Percentiles rank a stretch among this genome's conserved stretches.
Evolutionary conservation across 2,888 invertebrate species (phyloP).

Genomic region (Sarcophaga carnaria): DNA sequence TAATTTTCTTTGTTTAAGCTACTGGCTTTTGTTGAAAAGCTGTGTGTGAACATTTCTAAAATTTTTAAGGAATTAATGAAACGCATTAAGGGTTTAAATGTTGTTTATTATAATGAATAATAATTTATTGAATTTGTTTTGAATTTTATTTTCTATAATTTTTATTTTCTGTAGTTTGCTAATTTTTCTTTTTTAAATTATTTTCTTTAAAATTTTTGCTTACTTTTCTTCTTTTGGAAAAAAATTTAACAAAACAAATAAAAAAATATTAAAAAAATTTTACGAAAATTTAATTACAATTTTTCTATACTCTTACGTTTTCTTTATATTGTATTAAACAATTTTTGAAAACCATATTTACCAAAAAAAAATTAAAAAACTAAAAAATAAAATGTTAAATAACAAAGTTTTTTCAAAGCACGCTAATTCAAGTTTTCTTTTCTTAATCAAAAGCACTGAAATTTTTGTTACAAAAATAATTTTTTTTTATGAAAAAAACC

Average conservation of each 20-base stretch:
- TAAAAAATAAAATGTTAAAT: conserved; percentile 56
- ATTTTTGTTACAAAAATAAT: conserved; percentile 61
- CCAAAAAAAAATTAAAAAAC: conserved; percentile 35
- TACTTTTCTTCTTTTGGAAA: conserved; percentile 43
- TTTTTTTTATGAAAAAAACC: conserved; percentile 12
- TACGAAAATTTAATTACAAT: conserved; percentile 19
- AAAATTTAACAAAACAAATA: conserved; percentile 11
- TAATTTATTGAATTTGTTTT: conserved; percentile 4
- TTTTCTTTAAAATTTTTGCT: conserved; percentile 57
- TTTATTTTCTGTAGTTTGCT: conserved; percentile 55
- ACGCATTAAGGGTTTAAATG: background rate
- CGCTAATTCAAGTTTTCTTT: conserved; percentile 68
- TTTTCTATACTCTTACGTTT: conserved; percentile 60
- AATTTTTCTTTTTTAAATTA: conserved; percentile 42
- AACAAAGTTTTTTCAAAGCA: conserved; percentile 68
- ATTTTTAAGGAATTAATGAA: too few species aligned
- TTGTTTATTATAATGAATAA: conserved; percentile 20
- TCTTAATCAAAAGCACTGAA: conserved; percentile 65
- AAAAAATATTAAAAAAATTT: background rate
- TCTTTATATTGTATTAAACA: conserved; percentile 62
- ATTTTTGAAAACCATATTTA: conserved; percentile 54
- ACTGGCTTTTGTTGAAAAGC: too few species aligned
- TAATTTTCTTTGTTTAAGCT: too few species aligned
- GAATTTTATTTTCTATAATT: conserved; percentile 10
- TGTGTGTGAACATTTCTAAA: too few species aligned